Evolutionary conservation across 2,888 invertebrate species (phyloP).

Genomic region (Erebia aethiops): DNA sequence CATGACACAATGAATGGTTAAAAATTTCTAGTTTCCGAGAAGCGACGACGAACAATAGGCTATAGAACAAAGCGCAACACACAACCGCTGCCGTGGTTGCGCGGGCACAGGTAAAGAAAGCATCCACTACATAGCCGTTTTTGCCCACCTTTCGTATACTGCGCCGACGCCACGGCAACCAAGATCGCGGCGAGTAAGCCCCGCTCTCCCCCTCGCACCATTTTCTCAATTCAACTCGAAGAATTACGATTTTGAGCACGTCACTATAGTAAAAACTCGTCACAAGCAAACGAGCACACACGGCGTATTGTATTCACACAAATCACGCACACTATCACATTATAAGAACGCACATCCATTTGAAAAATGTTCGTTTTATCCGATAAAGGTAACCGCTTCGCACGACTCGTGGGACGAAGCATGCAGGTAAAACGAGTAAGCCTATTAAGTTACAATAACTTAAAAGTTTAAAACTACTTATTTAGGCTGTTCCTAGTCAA

Average conservation of each 20-base stretch:
- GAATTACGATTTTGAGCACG: constrained; percentile 65
- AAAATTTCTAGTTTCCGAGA: constrained; percentile 48
- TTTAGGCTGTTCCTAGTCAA: constrained; percentile 56
- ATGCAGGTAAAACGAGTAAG: constrained; percentile 80
- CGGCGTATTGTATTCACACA: constrained; percentile 70
- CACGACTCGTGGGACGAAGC: constrained; percentile 75
- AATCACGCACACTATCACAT: constrained; percentile 79
- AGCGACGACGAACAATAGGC: constrained; percentile 64
- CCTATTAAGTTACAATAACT: constrained; percentile 78
- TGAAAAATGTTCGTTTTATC: constrained; percentile 81
- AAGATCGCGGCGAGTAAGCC: constrained; percentile 65
- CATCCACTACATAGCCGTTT: constrained; percentile 48
- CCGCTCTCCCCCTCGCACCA: constrained; percentile 70
- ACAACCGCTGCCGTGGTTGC: constrained; percentile 52
- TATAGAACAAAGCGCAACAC: constrained; percentile 65
- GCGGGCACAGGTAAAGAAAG: constrained; percentile 69
- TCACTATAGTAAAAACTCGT: constrained; percentile 75
- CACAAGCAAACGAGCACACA: constrained; percentile 68
- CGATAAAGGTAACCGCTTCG: constrained; percentile 77
- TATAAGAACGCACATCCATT: constrained; percentile 80
- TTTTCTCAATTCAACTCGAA: constrained; percentile 62
- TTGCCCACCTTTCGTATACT: constrained; percentile 73
- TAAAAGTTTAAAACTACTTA: constrained; percentile 79
- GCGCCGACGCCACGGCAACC: constrained; percentile 71
- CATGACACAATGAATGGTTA: constrained; percentile 35